Evolutionary conservation across 2,113 vertebrate genomes (phyloP), one percentile per base, ranked within the genome.

Genomic region (Pandion haliaetus): DNA sequence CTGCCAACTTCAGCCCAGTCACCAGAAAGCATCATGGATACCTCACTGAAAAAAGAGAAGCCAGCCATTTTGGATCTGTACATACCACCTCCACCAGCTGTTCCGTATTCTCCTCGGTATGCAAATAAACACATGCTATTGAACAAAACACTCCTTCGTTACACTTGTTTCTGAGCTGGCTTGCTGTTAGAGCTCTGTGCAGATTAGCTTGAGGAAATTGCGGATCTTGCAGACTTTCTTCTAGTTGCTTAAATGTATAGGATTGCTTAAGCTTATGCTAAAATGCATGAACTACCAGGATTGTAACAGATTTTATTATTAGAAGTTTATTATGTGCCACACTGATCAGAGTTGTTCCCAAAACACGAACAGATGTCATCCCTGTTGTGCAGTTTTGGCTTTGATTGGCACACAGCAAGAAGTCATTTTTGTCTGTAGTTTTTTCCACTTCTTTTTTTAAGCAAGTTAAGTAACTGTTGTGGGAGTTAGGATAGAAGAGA

Each of bases 61-160:
- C 97, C 99, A 0, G 97, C 99, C 91, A 98, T 99, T 95, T 88
- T 99, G 95, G 99, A 99, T 80, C 96, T 99, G 40, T 99, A 99
- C 85, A 99, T 99, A 65, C 99, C 99, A 49, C 99, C 99, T 74
- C 99, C 99, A 0, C 99, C 99, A 6, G 85, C 98, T 24, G 97
- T 99, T 10, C 99, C 99, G 0, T 99, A 99, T 96, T 96, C 97
- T 12, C 99, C 99, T 31, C 96, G 98, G 99, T 99, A 98, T 69
- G 99, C 92, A 55, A 58, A 13, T 57, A 78, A 12, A 52, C 9
- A 1, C 14, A 9, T 19, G 36, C 5, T 28, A 3, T 42, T 61
- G 52, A 76, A 70, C 50, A 88, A n/a, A 29, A 18, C 7, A 3
- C 8, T 62, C 47, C 19, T 55, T 44, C 26, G 57, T 38, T 88